Evolutionary conservation across 1,140 invertebrate genomes (phyloP).

Genomic region (Luehdorfia chinensis): DNA sequence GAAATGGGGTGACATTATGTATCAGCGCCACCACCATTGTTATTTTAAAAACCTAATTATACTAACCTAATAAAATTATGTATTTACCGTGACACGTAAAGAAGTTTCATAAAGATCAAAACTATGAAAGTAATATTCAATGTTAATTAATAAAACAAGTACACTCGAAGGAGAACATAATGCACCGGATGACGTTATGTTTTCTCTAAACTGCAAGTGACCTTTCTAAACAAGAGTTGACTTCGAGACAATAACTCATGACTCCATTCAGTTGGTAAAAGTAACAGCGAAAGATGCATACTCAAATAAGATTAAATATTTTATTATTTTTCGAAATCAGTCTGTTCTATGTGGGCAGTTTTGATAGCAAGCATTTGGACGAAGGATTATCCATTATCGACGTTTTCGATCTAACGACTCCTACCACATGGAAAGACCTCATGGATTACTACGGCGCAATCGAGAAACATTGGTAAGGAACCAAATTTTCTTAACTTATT

Average conservation of each 20-base stretch:
- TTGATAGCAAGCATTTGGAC: constrained; percentile 15
- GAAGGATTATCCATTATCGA: constrained; percentile 32
- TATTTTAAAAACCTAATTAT: no score
- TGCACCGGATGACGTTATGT: neutral
- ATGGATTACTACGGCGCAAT: constrained; percentile 35
- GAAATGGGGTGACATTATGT: no score
- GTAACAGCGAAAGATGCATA: neutral
- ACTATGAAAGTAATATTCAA: no score
- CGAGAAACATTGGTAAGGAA: constrained; percentile 42
- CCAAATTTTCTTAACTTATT: neutral
- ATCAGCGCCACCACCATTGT: no score
- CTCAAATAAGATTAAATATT: neutral
- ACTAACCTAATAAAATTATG: no score
- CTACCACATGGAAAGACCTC: constrained; percentile 39
- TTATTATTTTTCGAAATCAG: neutral
- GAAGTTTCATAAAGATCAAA: no score
- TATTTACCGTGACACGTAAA: no score
- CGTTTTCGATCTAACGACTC: constrained; percentile 38
- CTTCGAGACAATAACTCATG: neutral
- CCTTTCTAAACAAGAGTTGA: neutral
- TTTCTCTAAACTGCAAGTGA: neutral
- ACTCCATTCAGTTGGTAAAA: neutral
- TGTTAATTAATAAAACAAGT: no score
- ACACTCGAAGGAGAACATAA: neutral
- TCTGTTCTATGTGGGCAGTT: neutral